Evolutionary conservation across 2,113 vertebrate species (phyloP).

Genomic region (Solea senegalensis): DNA sequence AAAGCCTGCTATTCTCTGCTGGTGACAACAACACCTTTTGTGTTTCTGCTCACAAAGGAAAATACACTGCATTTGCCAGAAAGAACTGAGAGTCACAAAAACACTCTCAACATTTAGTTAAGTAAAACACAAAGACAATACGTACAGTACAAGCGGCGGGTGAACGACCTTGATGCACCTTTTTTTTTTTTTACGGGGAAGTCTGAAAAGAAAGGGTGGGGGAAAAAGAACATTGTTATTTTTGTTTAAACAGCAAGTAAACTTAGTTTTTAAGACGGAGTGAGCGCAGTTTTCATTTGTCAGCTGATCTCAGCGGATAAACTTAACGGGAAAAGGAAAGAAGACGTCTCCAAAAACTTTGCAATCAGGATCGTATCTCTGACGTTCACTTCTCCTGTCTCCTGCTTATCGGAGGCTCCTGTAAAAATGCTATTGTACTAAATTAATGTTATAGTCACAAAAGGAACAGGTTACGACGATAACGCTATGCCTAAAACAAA

Average conservation of each 20-base stretch:
- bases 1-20: constrained; percentile 63
- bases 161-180: neutral
- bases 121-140: constrained; percentile 10
- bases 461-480: no score
- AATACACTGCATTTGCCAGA: constrained; percentile 35
- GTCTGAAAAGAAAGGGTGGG: neutral
- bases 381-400: constrained; percentile 7
- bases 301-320: neutral
- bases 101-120: constrained; percentile 3
- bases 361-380: constrained; percentile 17
- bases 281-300: no score
- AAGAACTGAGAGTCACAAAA: constrained; percentile 20
- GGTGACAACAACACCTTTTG: constrained; percentile 68
- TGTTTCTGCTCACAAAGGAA: constrained; percentile 53
- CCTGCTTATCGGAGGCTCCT: constrained; percentile 26
- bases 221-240: neutral
- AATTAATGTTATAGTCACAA: constrained; percentile 26
- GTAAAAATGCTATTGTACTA: constrained; percentile 5
- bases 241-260: neutral
- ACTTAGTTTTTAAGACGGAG: neutral
- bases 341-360: constrained; percentile 7
- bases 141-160: neutral
- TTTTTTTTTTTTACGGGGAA: no score
- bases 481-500: constrained; percentile 10
- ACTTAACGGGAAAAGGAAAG: constrained; percentile 1